Evolutionary conservation across 2,113 vertebrate species (phyloP).

Genomic region (Ariopsis seemanni): DNA sequence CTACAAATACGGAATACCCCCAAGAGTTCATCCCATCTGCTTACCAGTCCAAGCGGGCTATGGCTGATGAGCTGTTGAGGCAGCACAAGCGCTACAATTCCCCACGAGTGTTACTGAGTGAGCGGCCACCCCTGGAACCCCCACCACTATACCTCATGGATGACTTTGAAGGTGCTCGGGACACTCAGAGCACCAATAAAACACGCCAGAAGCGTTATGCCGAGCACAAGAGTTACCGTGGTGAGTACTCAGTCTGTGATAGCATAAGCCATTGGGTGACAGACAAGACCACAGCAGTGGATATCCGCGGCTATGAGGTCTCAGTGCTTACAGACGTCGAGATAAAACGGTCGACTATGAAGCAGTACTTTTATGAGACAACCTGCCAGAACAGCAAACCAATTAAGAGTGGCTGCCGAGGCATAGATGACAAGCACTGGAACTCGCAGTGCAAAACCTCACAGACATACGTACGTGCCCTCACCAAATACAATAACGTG

Average conservation of each 20-base stretch:
- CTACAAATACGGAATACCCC: slow-evolving; percentile 48
- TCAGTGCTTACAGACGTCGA: slow-evolving; percentile 87
- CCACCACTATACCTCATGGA: slow-evolving; percentile 88
- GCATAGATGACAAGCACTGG: slow-evolving; percentile 97
- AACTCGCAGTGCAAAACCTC: slow-evolving; percentile 98
- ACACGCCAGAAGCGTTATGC: slow-evolving; percentile 85
- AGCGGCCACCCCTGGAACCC: slow-evolving; percentile 84
- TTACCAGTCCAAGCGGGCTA: slow-evolving; percentile 75
- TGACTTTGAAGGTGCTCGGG: slow-evolving; percentile 77
- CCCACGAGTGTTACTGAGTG: slow-evolving; percentile 88
- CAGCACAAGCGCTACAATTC: slow-evolving; percentile 91
- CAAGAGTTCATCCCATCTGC: slow-evolving; percentile 57
- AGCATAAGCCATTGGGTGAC: slow-evolving; percentile 94
- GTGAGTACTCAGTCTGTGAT: slow-evolving; percentile 95
- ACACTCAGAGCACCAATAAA: slow-evolving; percentile 72
- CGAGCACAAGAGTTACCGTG: slow-evolving; percentile 87
- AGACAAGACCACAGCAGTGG: slow-evolving; percentile 87
- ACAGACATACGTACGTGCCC: slow-evolving; percentile 90
- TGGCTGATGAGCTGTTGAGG: slow-evolving; percentile 81
- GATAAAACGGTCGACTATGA: slow-evolving; percentile 79
- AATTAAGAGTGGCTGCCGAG: slow-evolving; percentile 85
- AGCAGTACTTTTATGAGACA: slow-evolving; percentile 96
- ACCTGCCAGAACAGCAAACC: slow-evolving; percentile 83
- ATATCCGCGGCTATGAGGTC: slow-evolving; percentile 84
- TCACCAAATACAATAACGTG: slow-evolving; percentile 81